Conservation (phyloP, 2,113 vertebrate species). For the Rutilus rutilus region DNA sequence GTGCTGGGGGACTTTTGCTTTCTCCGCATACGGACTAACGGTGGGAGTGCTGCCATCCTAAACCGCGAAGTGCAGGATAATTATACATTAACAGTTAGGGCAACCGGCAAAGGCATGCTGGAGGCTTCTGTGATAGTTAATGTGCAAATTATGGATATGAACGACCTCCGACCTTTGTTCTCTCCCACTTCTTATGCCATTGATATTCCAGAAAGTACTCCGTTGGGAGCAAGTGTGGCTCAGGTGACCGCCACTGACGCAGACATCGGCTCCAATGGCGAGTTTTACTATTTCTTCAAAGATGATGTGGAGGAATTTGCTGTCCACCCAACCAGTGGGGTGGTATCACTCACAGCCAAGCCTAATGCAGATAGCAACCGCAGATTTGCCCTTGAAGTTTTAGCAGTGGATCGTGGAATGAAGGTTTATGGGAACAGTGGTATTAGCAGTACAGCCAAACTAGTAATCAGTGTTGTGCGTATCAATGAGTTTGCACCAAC, state of each 20-base stretch:
- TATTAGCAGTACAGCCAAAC: constrained; percentile 90
- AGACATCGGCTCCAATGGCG: constrained; percentile 92
- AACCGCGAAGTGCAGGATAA: constrained; percentile 95
- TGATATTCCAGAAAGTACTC: constrained; percentile 88
- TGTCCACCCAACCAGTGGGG: constrained; percentile 92
- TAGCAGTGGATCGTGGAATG: constrained; percentile 94
- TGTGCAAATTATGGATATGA: constrained; percentile 93
- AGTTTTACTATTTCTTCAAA: constrained; percentile 98
- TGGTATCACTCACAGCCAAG: constrained; percentile 87
- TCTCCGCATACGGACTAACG: constrained; percentile 91
- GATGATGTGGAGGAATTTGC: constrained; percentile 89
- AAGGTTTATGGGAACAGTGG: constrained; percentile 93
- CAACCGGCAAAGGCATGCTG: constrained; percentile 84
- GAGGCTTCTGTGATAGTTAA: constrained; percentile 90
- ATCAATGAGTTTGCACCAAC: constrained; percentile 89
- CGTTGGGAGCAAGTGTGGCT: constrained; percentile 88
- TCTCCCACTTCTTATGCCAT: constrained; percentile 94
- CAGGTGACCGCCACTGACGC: constrained; percentile 95
- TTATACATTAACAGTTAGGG: constrained; percentile 91
- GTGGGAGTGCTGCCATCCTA: constrained; percentile 87
- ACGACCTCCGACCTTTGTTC: constrained; percentile 95
- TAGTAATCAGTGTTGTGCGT: constrained; percentile 86
- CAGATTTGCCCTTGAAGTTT: constrained; percentile 87
- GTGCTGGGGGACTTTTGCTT: constrained; percentile 96
- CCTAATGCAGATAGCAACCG: constrained; percentile 84